Base-by-base conservation (phyloP, 2,797 vertebrate species). In the Pseudotriccus pelzelni region DNA sequence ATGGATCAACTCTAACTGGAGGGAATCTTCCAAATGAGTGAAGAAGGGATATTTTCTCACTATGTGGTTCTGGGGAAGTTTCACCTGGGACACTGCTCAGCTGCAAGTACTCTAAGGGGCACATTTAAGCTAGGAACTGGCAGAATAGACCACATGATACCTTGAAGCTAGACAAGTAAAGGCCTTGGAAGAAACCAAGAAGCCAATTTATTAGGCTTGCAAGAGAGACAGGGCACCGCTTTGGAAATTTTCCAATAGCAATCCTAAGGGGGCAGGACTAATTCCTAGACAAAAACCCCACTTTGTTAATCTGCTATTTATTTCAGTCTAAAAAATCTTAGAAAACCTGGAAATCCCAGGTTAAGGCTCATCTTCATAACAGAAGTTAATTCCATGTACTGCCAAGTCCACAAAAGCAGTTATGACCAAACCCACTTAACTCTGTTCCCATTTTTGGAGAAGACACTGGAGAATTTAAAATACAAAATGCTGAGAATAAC, bases 271-370 rank as follows among this genome's bases (percentile, higher is more conserved):
- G 46, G 56, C 37, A 90, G n/a, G 60, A 90, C 63, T 41, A 91
- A 94, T 90, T 94, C 90, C 94, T 93, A 93, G 94, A 93, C 74
- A 94, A 93, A 94, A 58, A 12, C 6, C 52, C 60, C 21, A 59
- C 78, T 92, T 85, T 62, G 37, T 78, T 75, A 41, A 86, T 75
- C 69, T 90, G 3, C 18, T 8, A 94, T 94, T 96, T 96, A 96
- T 90, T 94, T 91, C 55, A 66, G 66, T 84, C 22, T 76, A 90
- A 93, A 85, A 36, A 22, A 12, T 19, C 39, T 11, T 76, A 59
- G 69, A 87, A 93, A 88, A 87, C 43, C 73, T 86, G 46, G 34
- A 91, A 93, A 84, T 94, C 14, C 28, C 80, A 94, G 55, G 62
- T 77, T 72, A 85, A 66, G 59, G 46, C 44, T 90, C 7, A 62